Conservation (phyloP, 2,113 vertebrate species). For the Lichenostomus cassidix region DNA sequence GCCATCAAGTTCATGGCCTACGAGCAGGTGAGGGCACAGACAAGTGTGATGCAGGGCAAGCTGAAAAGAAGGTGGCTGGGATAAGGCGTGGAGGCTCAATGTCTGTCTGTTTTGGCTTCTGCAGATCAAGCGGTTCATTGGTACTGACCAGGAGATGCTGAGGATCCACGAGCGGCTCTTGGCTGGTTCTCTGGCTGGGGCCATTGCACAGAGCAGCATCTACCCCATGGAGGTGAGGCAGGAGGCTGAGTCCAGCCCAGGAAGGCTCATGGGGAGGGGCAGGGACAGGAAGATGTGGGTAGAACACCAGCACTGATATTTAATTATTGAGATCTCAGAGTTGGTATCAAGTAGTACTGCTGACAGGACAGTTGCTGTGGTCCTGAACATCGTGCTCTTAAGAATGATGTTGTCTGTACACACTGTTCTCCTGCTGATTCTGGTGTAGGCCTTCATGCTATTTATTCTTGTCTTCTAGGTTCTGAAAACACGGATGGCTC, state of each 20-base stretch:
- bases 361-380: background rate
- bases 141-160: constrained; percentile 89
- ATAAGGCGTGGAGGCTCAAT: background rate
- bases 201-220: constrained; percentile 94
- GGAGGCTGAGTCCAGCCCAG: background rate
- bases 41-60: background rate
- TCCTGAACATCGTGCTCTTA: background rate
- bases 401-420: fast-evolving
- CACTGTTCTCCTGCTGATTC: background rate
- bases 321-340: background rate
- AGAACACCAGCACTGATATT: background rate
- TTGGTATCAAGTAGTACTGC: background rate
- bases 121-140: constrained; percentile 91
- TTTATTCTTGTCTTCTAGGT: constrained; percentile 75
- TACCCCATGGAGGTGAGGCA: constrained; percentile 94
- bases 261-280: background rate
- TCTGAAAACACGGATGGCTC: constrained; percentile 91
- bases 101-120: background rate
- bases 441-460: background rate
- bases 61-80: background rate
- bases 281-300: background rate
- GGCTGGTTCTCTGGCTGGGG: constrained; percentile 90
- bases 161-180: constrained; percentile 88
- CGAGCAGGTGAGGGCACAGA: constrained; percentile 80
- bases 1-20: constrained; percentile 99